phyloP scores from a whole-genome alignment of 2,888 invertebrate species.

The Rhabditoides inermis region DNA sequence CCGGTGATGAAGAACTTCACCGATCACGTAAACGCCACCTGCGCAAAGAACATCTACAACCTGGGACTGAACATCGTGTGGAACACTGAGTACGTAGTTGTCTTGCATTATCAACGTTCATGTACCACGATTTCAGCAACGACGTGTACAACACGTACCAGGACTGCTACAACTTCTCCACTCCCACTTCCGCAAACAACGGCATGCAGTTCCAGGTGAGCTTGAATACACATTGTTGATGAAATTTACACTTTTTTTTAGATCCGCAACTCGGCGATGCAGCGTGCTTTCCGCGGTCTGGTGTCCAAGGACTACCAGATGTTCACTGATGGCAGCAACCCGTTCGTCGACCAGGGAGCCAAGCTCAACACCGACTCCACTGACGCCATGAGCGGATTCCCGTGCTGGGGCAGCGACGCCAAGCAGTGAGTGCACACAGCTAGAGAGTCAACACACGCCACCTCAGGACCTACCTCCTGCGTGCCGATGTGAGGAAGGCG shows the following conservation, averaged over 20 bases:
- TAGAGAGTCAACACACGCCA: too few species aligned
- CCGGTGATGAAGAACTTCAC: slow-evolving; percentile 5
- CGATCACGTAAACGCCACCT: slow-evolving; percentile 3
- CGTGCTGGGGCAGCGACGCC: slow-evolving; percentile 27
- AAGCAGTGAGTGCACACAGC: too few species aligned
- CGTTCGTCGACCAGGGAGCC: slow-evolving; percentile 34
- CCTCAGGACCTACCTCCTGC: slow-evolving; percentile 22
- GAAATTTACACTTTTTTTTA: too few species aligned
- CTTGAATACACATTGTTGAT: too few species aligned
- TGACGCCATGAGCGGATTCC: slow-evolving; percentile 25
- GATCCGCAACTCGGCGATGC: too few species aligned
- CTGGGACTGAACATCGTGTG: slow-evolving; percentile 21
- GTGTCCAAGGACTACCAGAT: slow-evolving; percentile 12
- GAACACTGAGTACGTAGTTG: slow-evolving; percentile 23
- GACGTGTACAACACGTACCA: slow-evolving; percentile 39
- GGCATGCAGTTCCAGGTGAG: too few species aligned
- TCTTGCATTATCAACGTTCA: too few species aligned
- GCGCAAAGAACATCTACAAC: slow-evolving; percentile 11
- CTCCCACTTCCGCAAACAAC: too few species aligned
- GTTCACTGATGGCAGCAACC: slow-evolving; percentile 19
- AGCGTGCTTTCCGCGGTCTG: too few species aligned
- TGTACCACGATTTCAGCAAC: slow-evolving; percentile 26
- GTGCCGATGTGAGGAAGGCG: slow-evolving; percentile 20
- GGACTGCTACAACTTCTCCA: slow-evolving; percentile 27
- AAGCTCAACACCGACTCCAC: slow-evolving; percentile 26